Conservation (phyloP, 1,140 invertebrate genomes). For the Triops longicaudatus region DNA sequence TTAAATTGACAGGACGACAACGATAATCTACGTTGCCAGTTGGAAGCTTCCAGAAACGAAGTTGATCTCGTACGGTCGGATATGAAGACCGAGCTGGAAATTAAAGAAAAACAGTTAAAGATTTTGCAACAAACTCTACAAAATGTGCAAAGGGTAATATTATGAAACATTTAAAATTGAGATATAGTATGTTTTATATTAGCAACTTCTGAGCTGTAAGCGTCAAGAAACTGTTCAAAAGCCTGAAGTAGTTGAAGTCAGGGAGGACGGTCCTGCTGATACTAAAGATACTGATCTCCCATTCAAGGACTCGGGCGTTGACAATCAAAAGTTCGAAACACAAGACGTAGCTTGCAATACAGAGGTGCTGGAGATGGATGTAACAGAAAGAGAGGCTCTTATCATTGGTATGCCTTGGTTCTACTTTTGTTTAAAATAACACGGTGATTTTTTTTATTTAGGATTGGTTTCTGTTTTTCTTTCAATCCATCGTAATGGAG, state of each 20-base stretch:
- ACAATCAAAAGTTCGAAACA: neutral
- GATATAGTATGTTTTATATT: neutral
- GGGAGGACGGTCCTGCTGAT: neutral
- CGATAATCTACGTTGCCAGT: constrained; percentile 78
- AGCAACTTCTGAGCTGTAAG: neutral
- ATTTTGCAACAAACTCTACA: constrained; percentile 63
- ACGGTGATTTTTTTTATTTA: neutral
- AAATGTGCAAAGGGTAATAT: neutral
- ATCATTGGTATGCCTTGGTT: neutral
- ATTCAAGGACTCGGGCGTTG: neutral
- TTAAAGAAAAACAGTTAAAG: constrained; percentile 62
- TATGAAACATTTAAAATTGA: neutral
- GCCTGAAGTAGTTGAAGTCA: neutral
- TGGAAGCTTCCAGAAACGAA: constrained; percentile 92
- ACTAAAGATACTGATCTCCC: neutral
- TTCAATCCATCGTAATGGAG: constrained; percentile 20
- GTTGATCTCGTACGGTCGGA: constrained; percentile 55
- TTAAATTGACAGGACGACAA: constrained; percentile 63
- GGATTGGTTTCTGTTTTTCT: constrained; percentile 24
- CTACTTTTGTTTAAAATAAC: neutral
- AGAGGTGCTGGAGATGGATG: neutral
- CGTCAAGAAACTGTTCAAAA: neutral
- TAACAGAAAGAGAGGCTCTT: neutral
- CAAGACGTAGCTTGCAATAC: neutral
- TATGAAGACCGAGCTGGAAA: constrained; percentile 54